A percentile compares a stretch with the other conserved stretches of the same genome.
Conservation (phyloP, 2,797 vertebrate genomes). For the Limosa lapponica region DNA sequence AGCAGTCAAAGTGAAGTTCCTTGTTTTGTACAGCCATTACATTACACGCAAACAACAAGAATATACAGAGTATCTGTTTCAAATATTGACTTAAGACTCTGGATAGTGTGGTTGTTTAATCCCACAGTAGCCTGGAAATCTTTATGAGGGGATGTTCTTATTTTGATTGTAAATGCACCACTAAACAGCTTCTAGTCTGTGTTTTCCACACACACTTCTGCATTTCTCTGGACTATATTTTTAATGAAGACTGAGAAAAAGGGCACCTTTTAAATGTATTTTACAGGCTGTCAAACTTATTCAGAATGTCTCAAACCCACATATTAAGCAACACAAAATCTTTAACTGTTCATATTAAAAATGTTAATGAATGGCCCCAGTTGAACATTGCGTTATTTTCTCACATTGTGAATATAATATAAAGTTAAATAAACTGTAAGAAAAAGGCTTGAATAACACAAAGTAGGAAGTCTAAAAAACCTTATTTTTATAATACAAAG, state of each 20-base stretch:
- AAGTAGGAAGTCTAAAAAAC: background rate
- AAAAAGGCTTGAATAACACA: background rate
- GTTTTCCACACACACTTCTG: background rate
- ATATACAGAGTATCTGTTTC: background rate
- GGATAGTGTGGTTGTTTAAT: background rate
- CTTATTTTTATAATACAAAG: background rate
- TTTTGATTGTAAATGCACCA: background rate
- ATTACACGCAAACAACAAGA: background rate
- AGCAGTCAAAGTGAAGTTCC: background rate
- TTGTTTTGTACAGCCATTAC: background rate
- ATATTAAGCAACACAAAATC: background rate
- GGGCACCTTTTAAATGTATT: accelerated
- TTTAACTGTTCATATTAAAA: background rate
- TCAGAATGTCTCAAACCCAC: background rate
- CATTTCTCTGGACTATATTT: background rate
- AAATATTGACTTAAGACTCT: background rate
- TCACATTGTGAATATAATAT: background rate
- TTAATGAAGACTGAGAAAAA: background rate
- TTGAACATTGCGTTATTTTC: background rate
- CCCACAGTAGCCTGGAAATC: background rate
- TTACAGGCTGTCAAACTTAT: background rate
- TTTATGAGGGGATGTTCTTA: background rate
- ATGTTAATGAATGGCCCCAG: background rate
- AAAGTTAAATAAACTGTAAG: background rate
- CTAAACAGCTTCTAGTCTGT: background rate